A percentile compares a stretch with the other conserved stretches of the same genome.
Conservation (phyloP, 2,888 invertebrate species). For the Drosophila setosimentum region DNA sequence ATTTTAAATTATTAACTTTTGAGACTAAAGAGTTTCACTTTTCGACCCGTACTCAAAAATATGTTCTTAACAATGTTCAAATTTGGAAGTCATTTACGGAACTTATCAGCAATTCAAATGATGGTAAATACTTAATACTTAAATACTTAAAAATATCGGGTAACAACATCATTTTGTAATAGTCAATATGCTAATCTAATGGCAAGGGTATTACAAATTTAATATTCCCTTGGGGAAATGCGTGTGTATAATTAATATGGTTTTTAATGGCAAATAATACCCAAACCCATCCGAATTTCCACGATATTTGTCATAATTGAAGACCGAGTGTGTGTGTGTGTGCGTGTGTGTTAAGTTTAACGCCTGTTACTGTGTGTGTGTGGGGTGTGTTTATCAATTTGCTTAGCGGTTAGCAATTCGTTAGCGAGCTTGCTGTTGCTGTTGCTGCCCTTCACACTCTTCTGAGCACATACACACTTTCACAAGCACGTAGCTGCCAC, state of each 20-base stretch:
- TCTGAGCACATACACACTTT: constrained; percentile 38
- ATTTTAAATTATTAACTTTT: background rate
- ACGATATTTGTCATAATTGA: constrained; percentile 1
- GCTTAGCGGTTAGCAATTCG: constrained; percentile 44
- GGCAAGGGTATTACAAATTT: constrained; percentile 20
- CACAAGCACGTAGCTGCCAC: constrained; percentile 7
- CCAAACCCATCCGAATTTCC: background rate
- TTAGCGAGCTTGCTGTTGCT: constrained; percentile 26
- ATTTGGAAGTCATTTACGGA: background rate
- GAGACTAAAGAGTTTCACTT: background rate
- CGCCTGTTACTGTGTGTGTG: constrained; percentile 12
- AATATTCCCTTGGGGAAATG: constrained; percentile 17
- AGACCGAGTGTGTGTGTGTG: constrained; percentile 6
- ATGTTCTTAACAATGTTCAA: background rate
- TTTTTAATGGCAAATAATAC: constrained; percentile 30
- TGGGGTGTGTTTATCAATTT: constrained; percentile 58
- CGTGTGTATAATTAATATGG: constrained; percentile 71
- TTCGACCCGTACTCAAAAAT: background rate
- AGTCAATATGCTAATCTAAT: background rate
- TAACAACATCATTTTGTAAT: background rate
- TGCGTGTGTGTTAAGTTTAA: constrained; percentile 16
- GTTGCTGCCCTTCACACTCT: constrained; percentile 28
- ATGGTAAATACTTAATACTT: too few relatives aligned
- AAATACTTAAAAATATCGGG: background rate
- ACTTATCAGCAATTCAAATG: background rate